Base-by-base conservation (phyloP, 2,797 vertebrate species). In the Scleropages formosus region DNA sequence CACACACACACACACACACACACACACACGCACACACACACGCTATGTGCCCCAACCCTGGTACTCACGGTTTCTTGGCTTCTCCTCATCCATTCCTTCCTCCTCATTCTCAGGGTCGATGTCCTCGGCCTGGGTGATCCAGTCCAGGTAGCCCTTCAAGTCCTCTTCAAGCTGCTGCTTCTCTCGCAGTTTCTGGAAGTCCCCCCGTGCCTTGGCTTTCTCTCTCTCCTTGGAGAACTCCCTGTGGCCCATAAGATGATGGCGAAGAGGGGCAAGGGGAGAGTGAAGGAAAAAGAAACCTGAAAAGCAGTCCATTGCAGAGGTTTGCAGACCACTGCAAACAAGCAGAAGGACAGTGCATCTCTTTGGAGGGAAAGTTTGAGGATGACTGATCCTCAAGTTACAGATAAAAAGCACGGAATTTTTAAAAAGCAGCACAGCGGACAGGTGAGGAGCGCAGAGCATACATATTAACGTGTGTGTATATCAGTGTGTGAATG, bases 211-310 rank as follows among this genome's bases (percentile, higher is more conserved):
- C 79, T 99, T 99, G 78, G 97, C 97, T 80, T 99, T 99, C 86
- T 99, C 97, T 79, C 97, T 94, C 82, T 99, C 97, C 89, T 99
- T 99, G 84, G 97, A 99, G 91, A 99, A 99, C 92, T 99, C 96
- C 89, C 96, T 98, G 85, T 44, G 12, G 27, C 67, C 70, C 47
- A 7, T 8, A 49, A 39, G 51, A 7, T 7, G 62, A 18, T 4
- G 11, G 75, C 71, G 81, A 58, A 80, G 75, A 0, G 0, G 77
- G 78, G 70, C 68, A 20, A 10, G 47, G 62, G 69, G 39, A 39
- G 56, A 78, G 74, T 58, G 11, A 58, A 78, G 78, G 83, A 81
- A 56, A 73, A 16, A 51, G 49, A 22, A 47, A 71, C 67, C 75
- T 76, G 75, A 76, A 68, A 63, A 20, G 13, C n/a, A 13, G 46